These are phyloP conservation scores for Gastrophysa polygoni DNA, from an alignment of 2,888 invertebrate genomes.

Conservation along the genomic window DNA sequence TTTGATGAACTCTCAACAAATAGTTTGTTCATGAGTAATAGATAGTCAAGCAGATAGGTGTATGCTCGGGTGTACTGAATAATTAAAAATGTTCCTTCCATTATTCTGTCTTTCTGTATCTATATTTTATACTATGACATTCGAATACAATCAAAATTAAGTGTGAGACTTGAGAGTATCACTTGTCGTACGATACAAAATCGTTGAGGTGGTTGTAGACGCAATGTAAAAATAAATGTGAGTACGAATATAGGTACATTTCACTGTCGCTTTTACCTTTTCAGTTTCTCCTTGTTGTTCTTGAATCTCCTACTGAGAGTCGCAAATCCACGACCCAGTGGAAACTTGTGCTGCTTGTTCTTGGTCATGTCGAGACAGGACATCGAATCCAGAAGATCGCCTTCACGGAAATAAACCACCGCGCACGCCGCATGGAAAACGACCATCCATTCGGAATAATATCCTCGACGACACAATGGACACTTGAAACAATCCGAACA, in stretches of 20 bases:
- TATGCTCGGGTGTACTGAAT: too few relatives aligned
- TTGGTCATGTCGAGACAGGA: constrained; percentile 52
- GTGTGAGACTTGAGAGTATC: too few relatives aligned
- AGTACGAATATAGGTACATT: not conserved
- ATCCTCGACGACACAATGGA: not conserved
- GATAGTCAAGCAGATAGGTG: too few relatives aligned
- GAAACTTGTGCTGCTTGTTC: constrained; percentile 61
- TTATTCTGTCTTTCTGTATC: too few relatives aligned
- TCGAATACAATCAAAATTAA: too few relatives aligned
- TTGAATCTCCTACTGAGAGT: constrained; percentile 61
- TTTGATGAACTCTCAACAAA: too few relatives aligned
- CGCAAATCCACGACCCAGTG: constrained; percentile 60
- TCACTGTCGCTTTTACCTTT: constrained; percentile 57
- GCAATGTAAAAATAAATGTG: too few relatives aligned
- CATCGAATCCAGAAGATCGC: constrained; percentile 21
- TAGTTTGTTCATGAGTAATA: too few relatives aligned
- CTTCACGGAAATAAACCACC: not conserved
- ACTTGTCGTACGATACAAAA: too few relatives aligned
- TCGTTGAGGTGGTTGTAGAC: too few relatives aligned
- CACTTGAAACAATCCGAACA: not conserved
- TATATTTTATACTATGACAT: too few relatives aligned
- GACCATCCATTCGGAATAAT: not conserved
- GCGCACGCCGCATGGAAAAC: not conserved
- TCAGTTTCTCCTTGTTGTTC: constrained; percentile 61
- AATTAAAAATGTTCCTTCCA: too few relatives aligned